Evolutionary conservation across 2,113 vertebrate genomes (phyloP).

Genomic region (Hyperoodon ampullatus): DNA sequence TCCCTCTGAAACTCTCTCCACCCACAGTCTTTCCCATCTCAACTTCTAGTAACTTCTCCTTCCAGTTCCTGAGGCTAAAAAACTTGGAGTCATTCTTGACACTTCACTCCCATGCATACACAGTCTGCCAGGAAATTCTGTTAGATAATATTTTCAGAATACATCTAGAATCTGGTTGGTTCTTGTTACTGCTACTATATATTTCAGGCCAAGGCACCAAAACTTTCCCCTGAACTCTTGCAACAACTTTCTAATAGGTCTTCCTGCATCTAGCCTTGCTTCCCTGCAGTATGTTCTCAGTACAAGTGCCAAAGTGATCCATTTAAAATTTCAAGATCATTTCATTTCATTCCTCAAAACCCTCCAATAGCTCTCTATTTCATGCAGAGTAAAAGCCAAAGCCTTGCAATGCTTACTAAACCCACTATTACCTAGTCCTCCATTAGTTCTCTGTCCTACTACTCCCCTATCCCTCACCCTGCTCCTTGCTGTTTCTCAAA

Average conservation of each 20-base stretch:
- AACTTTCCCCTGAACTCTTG: neutral
- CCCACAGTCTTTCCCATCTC: neutral
- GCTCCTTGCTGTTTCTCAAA: neutral
- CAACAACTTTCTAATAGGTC: neutral
- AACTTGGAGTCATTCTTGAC: neutral
- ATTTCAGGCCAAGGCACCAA: neutral
- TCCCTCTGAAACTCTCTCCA: neutral
- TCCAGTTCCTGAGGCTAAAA: neutral
- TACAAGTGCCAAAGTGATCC: neutral
- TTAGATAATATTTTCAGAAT: neutral
- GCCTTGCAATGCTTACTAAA: neutral
- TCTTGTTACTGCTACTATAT: neutral
- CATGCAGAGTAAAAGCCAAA: neutral
- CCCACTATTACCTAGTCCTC: too few species aligned
- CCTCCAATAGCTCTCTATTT: neutral
- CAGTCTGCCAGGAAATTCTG: neutral
- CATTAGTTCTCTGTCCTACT: neutral
- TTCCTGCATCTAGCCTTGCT: neutral
- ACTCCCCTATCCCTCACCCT: neutral
- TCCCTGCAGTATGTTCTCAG: neutral
- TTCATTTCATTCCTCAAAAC: neutral
- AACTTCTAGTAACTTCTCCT: neutral
- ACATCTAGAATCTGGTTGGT: neutral
- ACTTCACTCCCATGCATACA: neutral
- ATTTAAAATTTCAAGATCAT: neutral